Evolutionary conservation across 2,888 invertebrate species (phyloP), one percentile per base, ranked within the genome.

Genomic region (Lordiphosa andalusiaca): DNA sequence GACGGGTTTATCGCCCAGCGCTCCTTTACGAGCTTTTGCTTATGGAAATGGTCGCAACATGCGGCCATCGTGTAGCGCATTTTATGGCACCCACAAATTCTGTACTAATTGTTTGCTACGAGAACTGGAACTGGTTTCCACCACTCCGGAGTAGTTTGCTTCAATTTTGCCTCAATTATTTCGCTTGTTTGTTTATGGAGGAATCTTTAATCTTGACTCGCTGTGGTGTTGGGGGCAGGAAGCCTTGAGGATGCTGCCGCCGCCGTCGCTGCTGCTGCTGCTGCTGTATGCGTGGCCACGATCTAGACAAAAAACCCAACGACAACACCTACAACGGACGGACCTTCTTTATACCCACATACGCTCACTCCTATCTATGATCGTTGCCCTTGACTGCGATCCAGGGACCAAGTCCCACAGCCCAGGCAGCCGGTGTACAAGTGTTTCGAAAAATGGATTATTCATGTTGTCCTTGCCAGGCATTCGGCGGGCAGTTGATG

Each of bases 141-240:
- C 19, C 7, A 19, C 52, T 16, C 16, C n/a, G n/a, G 64, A 67
- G 74, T 69, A 73, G 84, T 76, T 84, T 73, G 81, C 77, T 77
- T 74, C 84, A 77, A 85, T 77, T 85, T 80, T 83, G 74, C 85
- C 84, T 81, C 85, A 85, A 85, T 85, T 85, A 85, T 83, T 85
- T 77, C 81, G 81, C 85, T 85, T 81, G 85, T 85, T 85, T 85
- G 85, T 85, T 84, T 81, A 72, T 71, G 72, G 73, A 81, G 84
- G 85, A 85, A 85, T 85, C 85, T 85, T 84, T 73, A 78, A 85
- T 85, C 84, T 84, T 56, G 53, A n/a, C 46, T 19, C 25, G 42
- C 62, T 62, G 73, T 76, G 68, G 77, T 80, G 67, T 69, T 60
- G 77, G 67, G 57, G 54, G 60, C 62, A 6, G 23, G 23, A 23